These are phyloP conservation scores for Arizona elegans DNA, from an alignment of 2,113 vertebrate genomes.

Conservation along the genomic window DNA sequence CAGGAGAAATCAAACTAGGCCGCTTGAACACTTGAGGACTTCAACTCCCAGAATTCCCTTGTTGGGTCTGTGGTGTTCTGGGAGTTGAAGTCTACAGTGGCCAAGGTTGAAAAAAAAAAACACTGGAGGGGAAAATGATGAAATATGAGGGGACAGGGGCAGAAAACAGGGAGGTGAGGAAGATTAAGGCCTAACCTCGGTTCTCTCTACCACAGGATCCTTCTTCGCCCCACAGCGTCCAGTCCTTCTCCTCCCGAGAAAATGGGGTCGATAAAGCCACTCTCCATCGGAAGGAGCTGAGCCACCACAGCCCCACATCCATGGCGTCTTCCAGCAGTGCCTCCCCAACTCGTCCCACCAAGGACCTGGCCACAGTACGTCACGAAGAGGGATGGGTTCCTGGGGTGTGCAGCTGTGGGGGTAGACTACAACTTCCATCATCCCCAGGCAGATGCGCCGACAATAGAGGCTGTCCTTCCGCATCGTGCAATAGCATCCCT, in stretches of 20 bases:
- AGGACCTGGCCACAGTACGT: slow-evolving; percentile 74
- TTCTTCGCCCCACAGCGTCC: slow-evolving; percentile 85
- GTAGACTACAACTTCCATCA: not conserved
- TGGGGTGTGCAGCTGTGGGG: not conserved
- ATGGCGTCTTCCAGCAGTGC: slow-evolving; percentile 86
- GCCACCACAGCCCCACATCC: slow-evolving; percentile 84
- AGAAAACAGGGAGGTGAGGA: not conserved
- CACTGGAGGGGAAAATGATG: not conserved
- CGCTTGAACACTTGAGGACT: not conserved
- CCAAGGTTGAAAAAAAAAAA: not conserved
- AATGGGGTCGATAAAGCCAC: slow-evolving; percentile 84
- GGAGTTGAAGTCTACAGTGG: not conserved
- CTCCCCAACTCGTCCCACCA: slow-evolving; percentile 78
- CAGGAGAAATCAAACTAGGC: not conserved
- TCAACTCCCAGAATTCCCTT: not conserved
- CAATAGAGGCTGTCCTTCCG: not conserved
- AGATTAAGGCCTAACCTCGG: not conserved
- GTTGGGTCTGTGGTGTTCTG: not conserved
- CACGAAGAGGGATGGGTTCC: not conserved
- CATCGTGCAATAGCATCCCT: not conserved
- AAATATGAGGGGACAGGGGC: not conserved
- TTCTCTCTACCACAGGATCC: slow-evolving; percentile 73
- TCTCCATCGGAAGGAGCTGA: slow-evolving; percentile 76
- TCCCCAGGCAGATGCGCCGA: not conserved
- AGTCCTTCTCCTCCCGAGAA: slow-evolving; percentile 88